Conservation (phyloP, 2,113 vertebrate species). For the Thermophis baileyi region DNA sequence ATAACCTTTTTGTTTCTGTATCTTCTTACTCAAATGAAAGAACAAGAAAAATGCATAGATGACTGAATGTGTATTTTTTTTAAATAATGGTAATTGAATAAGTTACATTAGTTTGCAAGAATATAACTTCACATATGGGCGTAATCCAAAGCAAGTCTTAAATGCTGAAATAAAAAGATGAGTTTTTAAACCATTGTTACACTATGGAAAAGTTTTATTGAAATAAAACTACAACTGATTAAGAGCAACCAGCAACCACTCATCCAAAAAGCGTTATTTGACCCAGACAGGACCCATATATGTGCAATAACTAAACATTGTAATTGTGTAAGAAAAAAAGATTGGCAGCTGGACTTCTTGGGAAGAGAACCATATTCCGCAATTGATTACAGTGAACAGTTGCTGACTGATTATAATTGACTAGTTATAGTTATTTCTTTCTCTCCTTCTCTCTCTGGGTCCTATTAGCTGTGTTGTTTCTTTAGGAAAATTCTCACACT, state of each 20-base stretch:
- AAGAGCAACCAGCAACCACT: neutral
- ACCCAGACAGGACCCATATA: neutral
- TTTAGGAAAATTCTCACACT: constrained; percentile 7
- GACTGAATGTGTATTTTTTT: neutral
- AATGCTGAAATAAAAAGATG: neutral
- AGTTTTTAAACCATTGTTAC: neutral
- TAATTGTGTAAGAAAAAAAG: neutral
- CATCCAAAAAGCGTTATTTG: neutral
- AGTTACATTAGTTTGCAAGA: neutral
- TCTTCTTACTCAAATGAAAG: neutral
- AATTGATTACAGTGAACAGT: neutral
- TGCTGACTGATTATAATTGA: neutral
- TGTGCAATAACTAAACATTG: neutral
- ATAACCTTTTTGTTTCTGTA: neutral
- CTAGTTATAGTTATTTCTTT: rapidly evolving
- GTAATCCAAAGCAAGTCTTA: rapidly evolving
- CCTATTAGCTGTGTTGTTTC: neutral
- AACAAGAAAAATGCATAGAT: neutral
- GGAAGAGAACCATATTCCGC: neutral
- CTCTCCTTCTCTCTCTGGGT: neutral
- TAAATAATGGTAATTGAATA: neutral
- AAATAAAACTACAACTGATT: neutral
- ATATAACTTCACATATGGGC: neutral
- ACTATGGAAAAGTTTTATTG: neutral
- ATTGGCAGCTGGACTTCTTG: neutral